Evolutionary conservation across 1,140 invertebrate genomes (phyloP).

Genomic region (Pseudomyrmex sp.): DNA sequence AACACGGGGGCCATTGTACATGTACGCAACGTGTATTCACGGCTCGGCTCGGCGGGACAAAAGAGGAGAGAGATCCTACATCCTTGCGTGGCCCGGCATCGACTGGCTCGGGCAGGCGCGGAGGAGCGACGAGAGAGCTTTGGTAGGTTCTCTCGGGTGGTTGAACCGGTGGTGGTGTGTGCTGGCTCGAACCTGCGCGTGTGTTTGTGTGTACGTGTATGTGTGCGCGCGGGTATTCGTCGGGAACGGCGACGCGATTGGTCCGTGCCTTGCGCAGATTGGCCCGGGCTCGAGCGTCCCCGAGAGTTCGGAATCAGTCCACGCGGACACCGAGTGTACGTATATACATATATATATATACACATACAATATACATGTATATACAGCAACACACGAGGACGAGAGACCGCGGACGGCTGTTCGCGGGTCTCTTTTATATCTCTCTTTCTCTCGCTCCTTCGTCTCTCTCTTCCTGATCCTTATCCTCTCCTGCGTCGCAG

Average conservation of each 20-base stretch:
- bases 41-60: constrained; percentile 79
- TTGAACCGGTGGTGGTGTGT: constrained; percentile 22
- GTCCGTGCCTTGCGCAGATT: constrained; percentile 69
- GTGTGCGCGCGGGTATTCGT: constrained; percentile 34
- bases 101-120: constrained; percentile 67
- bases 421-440: constrained; percentile 60
- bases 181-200: too few species aligned
- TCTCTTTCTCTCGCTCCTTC: constrained; percentile 39
- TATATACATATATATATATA: not conserved
- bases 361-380: not conserved
- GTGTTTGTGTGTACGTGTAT: too few species aligned
- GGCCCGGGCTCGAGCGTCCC: constrained; percentile 54
- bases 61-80: constrained; percentile 80
- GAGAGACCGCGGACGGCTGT: constrained; percentile 64
- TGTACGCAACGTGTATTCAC: constrained; percentile 80
- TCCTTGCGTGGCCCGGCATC: constrained; percentile 80
- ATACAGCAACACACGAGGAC: constrained; percentile 2
- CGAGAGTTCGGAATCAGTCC: constrained; percentile 69
- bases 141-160: constrained; percentile 50
- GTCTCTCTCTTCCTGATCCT: constrained; percentile 8
- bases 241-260: constrained; percentile 58
- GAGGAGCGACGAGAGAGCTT: constrained; percentile 53
- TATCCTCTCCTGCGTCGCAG: constrained; percentile 42
- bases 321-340: constrained; percentile 76
- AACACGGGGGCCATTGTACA: constrained; percentile 76